Conservation (phyloP, 2,888 invertebrate species). For the Dione juno region DNA sequence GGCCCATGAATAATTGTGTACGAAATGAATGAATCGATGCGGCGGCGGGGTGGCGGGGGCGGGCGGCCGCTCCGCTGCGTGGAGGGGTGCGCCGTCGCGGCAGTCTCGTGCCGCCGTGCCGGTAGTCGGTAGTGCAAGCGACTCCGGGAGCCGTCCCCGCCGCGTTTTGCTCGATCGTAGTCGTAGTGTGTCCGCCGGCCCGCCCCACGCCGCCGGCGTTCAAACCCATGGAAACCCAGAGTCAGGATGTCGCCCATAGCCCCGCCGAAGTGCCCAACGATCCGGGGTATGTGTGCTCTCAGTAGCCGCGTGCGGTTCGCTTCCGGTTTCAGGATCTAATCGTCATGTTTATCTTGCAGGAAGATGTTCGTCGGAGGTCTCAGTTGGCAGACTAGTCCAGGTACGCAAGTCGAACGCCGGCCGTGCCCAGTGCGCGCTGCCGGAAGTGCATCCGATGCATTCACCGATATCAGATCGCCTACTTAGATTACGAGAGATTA, state of each 20-base stretch:
- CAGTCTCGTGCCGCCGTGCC: slow-evolving; percentile 89
- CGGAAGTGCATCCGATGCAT: slow-evolving; percentile 71
- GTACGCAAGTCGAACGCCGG: slow-evolving; percentile 85
- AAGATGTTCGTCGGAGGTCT: slow-evolving; percentile 99
- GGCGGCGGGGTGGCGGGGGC: slow-evolving; percentile 62
- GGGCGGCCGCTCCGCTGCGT: slow-evolving; percentile 67
- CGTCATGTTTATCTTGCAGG: slow-evolving; percentile 90
- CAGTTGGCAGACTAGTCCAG: slow-evolving; percentile 99
- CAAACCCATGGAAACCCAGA: slow-evolving; percentile 88
- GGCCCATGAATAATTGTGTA: slow-evolving; percentile 82
- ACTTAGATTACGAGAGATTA: slow-evolving; percentile 57
- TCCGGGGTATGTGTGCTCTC: slow-evolving; percentile 88
- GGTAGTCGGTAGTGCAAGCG: slow-evolving; percentile 88
- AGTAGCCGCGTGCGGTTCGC: slow-evolving; percentile 48
- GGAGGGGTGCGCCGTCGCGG: slow-evolving; percentile 72
- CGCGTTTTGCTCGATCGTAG: slow-evolving; percentile 84
- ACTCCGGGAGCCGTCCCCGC: slow-evolving; percentile 85
- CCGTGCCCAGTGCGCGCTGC: slow-evolving; percentile 58
- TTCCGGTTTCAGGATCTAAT: slow-evolving; percentile 62
- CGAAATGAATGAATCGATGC: slow-evolving; percentile 83
- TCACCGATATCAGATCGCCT: slow-evolving; percentile 60
- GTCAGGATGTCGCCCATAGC: slow-evolving; percentile 91
- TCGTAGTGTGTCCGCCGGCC: slow-evolving; percentile 82
- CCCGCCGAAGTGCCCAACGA: slow-evolving; percentile 97
- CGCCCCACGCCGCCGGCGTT: slow-evolving; percentile 73